These are phyloP conservation scores for Dasyornis broadbenti DNA, from an alignment of 2,113 vertebrate species.

Conservation along the genomic window DNA sequence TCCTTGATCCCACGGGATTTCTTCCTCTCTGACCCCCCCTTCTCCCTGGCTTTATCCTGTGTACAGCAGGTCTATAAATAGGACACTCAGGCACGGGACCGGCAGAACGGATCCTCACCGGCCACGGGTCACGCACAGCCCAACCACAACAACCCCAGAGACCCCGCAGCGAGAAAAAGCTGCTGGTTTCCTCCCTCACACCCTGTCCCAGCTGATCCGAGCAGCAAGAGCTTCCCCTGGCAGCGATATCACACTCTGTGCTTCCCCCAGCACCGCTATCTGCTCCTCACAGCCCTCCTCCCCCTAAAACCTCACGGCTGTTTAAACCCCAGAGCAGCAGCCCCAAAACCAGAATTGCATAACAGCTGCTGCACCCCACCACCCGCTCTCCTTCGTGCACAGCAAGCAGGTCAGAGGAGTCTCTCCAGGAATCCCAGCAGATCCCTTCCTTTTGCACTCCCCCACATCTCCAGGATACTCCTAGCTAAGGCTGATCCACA, in stretches of 20 bases:
- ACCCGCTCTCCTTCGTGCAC: not conserved
- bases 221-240: not conserved
- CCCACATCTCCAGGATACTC: accelerated
- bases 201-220: accelerated
- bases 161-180: accelerated
- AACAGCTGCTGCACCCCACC: not conserved
- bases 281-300: not conserved
- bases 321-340: not conserved
- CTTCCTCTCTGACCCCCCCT: not conserved
- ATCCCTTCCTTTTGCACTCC: not conserved
- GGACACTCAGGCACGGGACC: not conserved
- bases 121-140: accelerated
- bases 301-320: accelerated
- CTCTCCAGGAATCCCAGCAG: not conserved
- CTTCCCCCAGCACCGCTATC: not conserved
- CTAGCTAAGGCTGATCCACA: not conserved
- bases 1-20: not conserved
- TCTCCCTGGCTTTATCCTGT: not conserved
- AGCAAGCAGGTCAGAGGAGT: not conserved
- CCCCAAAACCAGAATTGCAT: not conserved
- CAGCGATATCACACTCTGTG: accelerated
- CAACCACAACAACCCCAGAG: not conserved
- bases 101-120: accelerated
- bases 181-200: not conserved
- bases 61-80: not conserved